phyloP scores from a whole-genome alignment of 2,888 invertebrate species.

The Oxystoma pomonae region DNA sequence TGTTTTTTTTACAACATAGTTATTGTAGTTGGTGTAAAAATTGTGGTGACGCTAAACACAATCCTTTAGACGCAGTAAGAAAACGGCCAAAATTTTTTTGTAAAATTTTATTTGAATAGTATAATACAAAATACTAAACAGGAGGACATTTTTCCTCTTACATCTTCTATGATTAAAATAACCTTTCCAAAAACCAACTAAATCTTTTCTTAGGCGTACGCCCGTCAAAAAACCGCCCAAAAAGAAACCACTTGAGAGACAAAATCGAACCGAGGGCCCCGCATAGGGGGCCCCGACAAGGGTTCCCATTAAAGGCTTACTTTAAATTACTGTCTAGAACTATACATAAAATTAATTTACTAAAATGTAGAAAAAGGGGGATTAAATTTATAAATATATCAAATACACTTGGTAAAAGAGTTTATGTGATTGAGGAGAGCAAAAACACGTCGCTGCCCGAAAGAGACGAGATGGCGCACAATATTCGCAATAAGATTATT shows the following conservation, averaged over 20 bases:
- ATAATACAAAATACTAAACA: constrained; percentile 29
- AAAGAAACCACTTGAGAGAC: constrained; percentile 18
- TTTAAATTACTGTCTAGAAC: constrained; percentile 34
- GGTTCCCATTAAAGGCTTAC: constrained; percentile 14
- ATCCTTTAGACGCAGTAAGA: constrained; percentile 1
- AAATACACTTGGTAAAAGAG: constrained; percentile 44
- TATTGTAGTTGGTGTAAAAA: constrained; percentile 40
- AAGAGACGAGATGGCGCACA: constrained; percentile 49
- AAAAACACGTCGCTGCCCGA: constrained; percentile 45
- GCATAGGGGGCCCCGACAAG: constrained; percentile 27
- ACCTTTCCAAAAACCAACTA: constrained; percentile 78
- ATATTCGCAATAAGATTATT: constrained; percentile 42
- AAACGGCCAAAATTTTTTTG: constrained; percentile 3
- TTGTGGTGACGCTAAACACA: constrained; percentile 21
- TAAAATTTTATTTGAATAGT: constrained; percentile 21
- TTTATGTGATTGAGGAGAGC: constrained; percentile 39
- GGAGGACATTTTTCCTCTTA: constrained; percentile 52
- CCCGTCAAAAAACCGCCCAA: constrained; percentile 44
- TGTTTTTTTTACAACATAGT: constrained; percentile 40
- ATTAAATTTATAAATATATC: constrained; percentile 32
- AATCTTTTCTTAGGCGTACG: constrained; percentile 66
- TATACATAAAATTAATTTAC: constrained; percentile 30
- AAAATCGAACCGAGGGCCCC: constrained; percentile 12
- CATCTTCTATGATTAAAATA: constrained; percentile 75
- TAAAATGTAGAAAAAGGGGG: constrained; percentile 26